Base-by-base conservation (phyloP, 2,888 invertebrate species). In the Stenurella melanura region DNA sequence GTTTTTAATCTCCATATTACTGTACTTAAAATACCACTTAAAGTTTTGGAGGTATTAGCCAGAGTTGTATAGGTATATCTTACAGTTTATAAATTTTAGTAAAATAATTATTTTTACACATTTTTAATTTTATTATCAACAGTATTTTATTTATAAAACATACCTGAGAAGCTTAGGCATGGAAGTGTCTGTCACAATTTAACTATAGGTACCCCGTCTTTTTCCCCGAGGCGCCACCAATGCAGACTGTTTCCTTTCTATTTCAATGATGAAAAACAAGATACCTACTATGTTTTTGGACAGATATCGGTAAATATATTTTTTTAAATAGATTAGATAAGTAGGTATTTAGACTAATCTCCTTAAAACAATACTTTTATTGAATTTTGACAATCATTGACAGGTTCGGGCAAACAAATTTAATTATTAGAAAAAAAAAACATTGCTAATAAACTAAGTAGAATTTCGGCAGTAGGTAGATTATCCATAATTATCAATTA, bases 171-270 rank as follows among this genome's bases (percentile, higher is more conserved):
- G n/a, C 21, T 26, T 26, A 26, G 21, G 4, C 21, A 26, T 26
- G 21, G 1, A 26, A 4, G 1, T 26, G 21, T 26, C 4, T 26
- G 30, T 34, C 30, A 34, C 9, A 42, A 12, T 42, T 42, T 42
- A 11, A 7, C 12, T 42, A 42, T 38, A n/a, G n/a, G n/a, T n/a
- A n/a, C 42, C 42, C 42, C 12, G 21, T 58, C 15, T 15, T 12
- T 12, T 58, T 15, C 58, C 58, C 21, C 15, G 15, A 26, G 12
- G 60, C 60, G 60, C 12, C 60, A 30, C 60, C 30, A 15, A 15
- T 60, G 60, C n/a, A 15, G 26, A 26, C 4, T 15, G 60, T 60
- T 60, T 60, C n/a, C 60, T 60, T 60, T 60, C 12, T 60, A 30
- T 60, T 60, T 60, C 19, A 4, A 15, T 60, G n/a, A n/a, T n/a